Percentiles rank a stretch among this genome's conserved stretches.
phyloP scores from a whole-genome alignment of 2,797 vertebrate genomes.

The Dermochelys coriacea region DNA sequence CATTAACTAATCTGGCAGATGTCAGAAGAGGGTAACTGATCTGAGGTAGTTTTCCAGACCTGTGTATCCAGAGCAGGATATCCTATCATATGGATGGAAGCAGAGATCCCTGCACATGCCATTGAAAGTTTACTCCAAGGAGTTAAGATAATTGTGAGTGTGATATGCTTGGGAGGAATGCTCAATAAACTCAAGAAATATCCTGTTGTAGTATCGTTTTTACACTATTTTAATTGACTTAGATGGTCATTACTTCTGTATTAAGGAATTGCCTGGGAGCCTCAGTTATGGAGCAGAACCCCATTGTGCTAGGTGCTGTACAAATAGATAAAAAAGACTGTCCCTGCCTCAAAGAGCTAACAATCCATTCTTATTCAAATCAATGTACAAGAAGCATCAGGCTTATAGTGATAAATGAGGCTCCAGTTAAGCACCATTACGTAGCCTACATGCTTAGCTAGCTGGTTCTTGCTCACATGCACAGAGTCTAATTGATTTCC shows the following conservation, averaged over 20 bases:
- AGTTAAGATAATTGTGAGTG: neutral
- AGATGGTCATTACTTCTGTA: neutral
- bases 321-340: neutral
- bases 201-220: rapidly evolving
- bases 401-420: neutral
- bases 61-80: neutral
- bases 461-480: neutral
- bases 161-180: rapidly evolving
- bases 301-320: neutral
- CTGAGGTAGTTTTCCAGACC: neutral
- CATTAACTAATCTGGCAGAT: neutral
- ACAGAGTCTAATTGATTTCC: neutral
- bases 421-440: neutral
- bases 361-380: neutral
- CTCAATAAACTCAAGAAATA: neutral
- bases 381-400: neutral
- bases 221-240: rapidly evolving
- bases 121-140: neutral
- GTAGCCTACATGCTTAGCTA: neutral
- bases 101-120: rapidly evolving
- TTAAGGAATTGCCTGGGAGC: neutral
- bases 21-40: neutral
- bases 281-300: neutral
- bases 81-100: rapidly evolving
- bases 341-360: neutral